Evolutionary conservation across 2,113 vertebrate genomes (phyloP).

Genomic region (Heteronetta atricapilla): DNA sequence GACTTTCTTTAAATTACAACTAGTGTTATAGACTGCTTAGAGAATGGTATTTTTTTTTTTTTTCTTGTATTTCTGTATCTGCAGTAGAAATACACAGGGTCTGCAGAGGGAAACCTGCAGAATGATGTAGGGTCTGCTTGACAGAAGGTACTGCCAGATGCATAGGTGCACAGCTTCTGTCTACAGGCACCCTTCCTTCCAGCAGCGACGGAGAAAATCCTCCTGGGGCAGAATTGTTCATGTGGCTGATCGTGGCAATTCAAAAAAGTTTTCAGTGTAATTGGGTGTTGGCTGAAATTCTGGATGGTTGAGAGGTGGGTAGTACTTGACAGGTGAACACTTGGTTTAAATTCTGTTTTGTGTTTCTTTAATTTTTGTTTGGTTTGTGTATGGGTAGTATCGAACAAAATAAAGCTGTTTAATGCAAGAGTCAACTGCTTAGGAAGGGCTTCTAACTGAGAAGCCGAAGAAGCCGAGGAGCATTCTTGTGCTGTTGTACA

Average conservation of each 20-base stretch:
- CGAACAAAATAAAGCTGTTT: neutral
- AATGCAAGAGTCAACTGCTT: fast-evolving
- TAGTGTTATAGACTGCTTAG: neutral
- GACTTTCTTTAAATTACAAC: neutral
- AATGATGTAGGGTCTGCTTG: neutral
- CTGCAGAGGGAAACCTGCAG: neutral
- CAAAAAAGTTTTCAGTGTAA: neutral
- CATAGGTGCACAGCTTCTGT: fast-evolving
- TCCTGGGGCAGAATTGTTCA: neutral
- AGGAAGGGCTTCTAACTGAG: neutral
- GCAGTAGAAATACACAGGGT: neutral
- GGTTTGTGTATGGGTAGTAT: neutral
- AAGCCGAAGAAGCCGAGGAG: neutral
- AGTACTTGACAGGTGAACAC: neutral
- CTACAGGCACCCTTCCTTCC: neutral
- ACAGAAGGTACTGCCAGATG: neutral
- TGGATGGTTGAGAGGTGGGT: fast-evolving
- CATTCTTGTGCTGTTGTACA: neutral
- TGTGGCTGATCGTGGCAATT: neutral
- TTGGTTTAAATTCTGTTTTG: neutral
- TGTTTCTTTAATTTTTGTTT: neutral
- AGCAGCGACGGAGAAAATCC: fast-evolving
- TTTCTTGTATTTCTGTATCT: neutral
- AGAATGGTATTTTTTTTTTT: fast-evolving
- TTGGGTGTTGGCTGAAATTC: neutral